A percentile compares a stretch with the other conserved stretches of the same genome.
These are phyloP conservation scores for Aphaenogaster floridana DNA, from an alignment of 1,140 invertebrate genomes.

Conservation along the genomic window DNA sequence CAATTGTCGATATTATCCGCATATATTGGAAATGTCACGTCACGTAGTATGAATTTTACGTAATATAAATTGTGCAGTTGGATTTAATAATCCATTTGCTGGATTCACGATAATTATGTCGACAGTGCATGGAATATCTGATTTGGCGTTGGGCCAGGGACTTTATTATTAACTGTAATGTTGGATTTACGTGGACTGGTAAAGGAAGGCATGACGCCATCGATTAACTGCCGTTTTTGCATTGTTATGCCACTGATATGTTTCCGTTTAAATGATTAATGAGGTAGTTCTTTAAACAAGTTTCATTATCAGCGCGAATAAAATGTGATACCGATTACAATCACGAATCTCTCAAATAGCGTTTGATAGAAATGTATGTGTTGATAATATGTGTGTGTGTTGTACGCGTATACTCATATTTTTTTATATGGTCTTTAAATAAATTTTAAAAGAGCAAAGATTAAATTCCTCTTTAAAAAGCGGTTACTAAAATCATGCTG, in stretches of 20 bases:
- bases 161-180: slow-evolving; percentile 77
- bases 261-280: slow-evolving; percentile 45
- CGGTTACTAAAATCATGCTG: slow-evolving; percentile 23
- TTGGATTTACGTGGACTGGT: slow-evolving; percentile 47
- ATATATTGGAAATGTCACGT: slow-evolving; percentile 43
- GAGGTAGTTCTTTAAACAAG: slow-evolving; percentile 6
- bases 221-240: slow-evolving; percentile 46
- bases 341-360: neutral
- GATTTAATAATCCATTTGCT: slow-evolving; percentile 61
- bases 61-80: slow-evolving; percentile 47
- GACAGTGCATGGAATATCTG: slow-evolving; percentile 60
- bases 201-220: slow-evolving; percentile 27
- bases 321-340: slow-evolving; percentile 2
- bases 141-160: slow-evolving; percentile 70
- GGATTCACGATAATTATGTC: slow-evolving; percentile 67
- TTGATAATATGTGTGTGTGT: neutral
- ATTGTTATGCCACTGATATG: slow-evolving; percentile 33
- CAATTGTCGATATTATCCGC: slow-evolving; percentile 25
- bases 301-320: slow-evolving; percentile 12
- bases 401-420: neutral
- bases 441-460: neutral
- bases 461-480: slow-evolving; percentile 17
- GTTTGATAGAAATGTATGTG: neutral
- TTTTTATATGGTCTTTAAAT: neutral
- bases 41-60: slow-evolving; percentile 41